Evolutionary conservation across 1,140 invertebrate genomes (phyloP).

Genomic region (Augochlora pura): DNA sequence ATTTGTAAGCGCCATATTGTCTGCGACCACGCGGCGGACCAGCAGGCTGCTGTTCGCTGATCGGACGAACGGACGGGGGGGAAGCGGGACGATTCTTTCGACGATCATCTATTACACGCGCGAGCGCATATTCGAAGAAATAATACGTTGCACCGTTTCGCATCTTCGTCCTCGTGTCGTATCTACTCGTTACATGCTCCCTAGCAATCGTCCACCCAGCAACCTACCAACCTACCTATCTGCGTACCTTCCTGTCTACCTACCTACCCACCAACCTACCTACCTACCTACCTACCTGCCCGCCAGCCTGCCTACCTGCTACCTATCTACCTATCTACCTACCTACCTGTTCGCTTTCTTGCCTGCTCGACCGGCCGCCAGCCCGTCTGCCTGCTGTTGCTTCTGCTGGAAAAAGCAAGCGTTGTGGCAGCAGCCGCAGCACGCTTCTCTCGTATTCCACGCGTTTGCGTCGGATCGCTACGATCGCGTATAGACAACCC

Average conservation of each 20-base stretch:
- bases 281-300: not conserved
- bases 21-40: no score
- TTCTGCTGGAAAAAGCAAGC: conserved; percentile 17
- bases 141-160: no score
- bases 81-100: no score
- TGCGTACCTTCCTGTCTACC: not conserved
- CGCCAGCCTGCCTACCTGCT: not conserved
- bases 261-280: not conserved
- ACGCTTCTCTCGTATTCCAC: not conserved
- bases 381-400: conserved; percentile 23
- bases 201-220: not conserved
- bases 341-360: not conserved
- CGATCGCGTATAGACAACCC: no score
- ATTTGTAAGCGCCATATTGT: no score
- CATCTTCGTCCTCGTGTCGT: not conserved
- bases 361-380: not conserved
- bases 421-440: not conserved
- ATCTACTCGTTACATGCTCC: no score
- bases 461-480: not conserved
- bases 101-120: no score
- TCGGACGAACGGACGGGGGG: no score
- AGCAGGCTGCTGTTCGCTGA: no score
- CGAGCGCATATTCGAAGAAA: no score
- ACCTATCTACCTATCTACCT: not conserved
- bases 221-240: not conserved